Base-by-base conservation (phyloP, 2,888 invertebrate species). In the Chymomyza caudatula region DNA sequence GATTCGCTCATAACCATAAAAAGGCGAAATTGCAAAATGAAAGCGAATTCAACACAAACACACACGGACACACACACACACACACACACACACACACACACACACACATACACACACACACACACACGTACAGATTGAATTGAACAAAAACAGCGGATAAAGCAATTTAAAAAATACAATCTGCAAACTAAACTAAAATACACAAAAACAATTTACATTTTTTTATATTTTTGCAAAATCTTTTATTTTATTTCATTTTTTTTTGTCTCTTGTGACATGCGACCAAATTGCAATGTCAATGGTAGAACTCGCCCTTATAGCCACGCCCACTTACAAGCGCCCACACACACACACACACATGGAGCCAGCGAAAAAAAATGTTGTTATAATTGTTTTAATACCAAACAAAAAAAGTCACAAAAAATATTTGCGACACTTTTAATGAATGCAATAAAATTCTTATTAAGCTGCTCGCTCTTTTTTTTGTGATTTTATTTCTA, bases 281-380 rank as follows among this genome's bases (percentile, higher is more conserved):
- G 55, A 42, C 59, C 47, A 67, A 85, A 79, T 79, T 66, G 72
- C 64, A 67, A 60, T 63, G 71, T 68, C 60, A 66, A 64, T 71
- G 67, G 65, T 65, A 56, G 59, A 37, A 37, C 11, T 37, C 29
- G 29, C 29, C 29, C 29, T 37, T 37, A 37, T 37, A 11, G 29
- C 11, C 11, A 37, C 29, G 29, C 29, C 29, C 29, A 37, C 11
- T 37, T 37, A 37, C 29, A 37, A 37, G 29, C 29, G 11, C 11
- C 29, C 29, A 37, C 8, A 37, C 29, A 37, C 47, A 47, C 13
- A 15, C 43, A 47, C 15, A 4, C 47, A 47, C 47, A 47, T 2
- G n/a, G 17, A 29, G 29, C 53, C 56, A 62, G 64, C 43, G 22
- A 61, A 62, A 61, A 66, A 53, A 53, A 59, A 74, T 70, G 60